Evolutionary conservation across 2,113 vertebrate species (phyloP).

Genomic region (Asarcornis scutulata): DNA sequence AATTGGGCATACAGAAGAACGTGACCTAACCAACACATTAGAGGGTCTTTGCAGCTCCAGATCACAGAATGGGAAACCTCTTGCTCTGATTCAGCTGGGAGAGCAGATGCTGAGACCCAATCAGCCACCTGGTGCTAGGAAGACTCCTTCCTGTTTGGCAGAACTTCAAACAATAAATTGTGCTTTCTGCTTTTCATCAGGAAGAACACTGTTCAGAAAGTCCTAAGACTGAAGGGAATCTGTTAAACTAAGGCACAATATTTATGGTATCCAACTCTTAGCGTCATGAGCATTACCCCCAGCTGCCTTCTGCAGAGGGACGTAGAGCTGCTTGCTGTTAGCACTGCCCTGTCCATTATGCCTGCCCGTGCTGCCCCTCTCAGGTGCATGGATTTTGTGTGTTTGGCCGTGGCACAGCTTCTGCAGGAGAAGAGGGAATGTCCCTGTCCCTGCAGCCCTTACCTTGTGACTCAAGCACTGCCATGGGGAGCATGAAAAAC

Average conservation of each 20-base stretch:
- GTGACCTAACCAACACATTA: accelerated
- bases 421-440: neutral
- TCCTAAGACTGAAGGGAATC: neutral
- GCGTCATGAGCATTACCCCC: neutral
- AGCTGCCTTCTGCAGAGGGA: neutral
- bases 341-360: neutral
- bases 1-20: neutral
- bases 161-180: neutral
- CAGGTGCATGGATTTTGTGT: neutral
- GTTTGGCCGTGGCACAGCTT: neutral
- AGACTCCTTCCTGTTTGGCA: neutral
- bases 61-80: neutral
- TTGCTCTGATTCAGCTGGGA: neutral
- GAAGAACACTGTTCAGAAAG: neutral
- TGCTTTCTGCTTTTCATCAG: neutral
- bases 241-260: neutral
- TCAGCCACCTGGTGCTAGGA: neutral
- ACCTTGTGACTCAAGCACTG: neutral
- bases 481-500: neutral
- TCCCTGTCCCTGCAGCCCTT: neutral
- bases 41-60: neutral
- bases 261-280: neutral
- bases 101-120: neutral
- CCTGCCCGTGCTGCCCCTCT: neutral
- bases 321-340: neutral